Base-by-base conservation (phyloP, 2,888 invertebrate species). In the Rotaria socialis region DNA sequence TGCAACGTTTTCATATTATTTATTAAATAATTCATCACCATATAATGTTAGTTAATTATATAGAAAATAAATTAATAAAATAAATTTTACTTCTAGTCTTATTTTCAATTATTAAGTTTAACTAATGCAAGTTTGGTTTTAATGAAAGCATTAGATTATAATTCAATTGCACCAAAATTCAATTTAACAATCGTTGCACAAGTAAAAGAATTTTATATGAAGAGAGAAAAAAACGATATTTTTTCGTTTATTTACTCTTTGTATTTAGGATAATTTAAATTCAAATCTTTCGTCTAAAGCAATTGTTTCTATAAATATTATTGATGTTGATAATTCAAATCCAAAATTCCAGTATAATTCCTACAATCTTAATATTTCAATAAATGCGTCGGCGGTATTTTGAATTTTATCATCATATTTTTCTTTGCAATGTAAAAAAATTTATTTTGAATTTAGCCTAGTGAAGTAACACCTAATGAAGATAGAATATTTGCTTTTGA, bases 281-380 rank as follows among this genome's bases (percentile, higher is more conserved):
- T n/a, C 80, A 19, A 35, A 35, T 47, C 47, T 80, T 47, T 47
- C 7, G 0, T 80, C 80, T 8, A 24, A 43, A 80, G 80, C 80
- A 10, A 80, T n/a, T 47, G 16, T 80, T 24, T 43, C 43, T 24
- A 80, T 80, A 14, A 24, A 47, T 47, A 47, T 80, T 10, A 80
- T 80, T 80, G 80, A 80, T 80, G 47, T 47, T 24, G 80, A 80
- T 80, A 80, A 47, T n/a, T 80, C 47, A 80, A 80, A 80, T 43
- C 80, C 80, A 10, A n/a, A 0, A 24, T 80, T 80, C 47, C 24
- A 5, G 0, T 80, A 35, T 14, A 10, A 22, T n/a, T 47, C 43
- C 5, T 80, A 80, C 10, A 43, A 80, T 80, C 47, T 80, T 11
- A 80, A 80, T 80, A 80, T 80, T n/a, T 80, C 80, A 47, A 47